These are phyloP conservation scores for Maconellicoccus hirsutus DNA, from an alignment of 1,140 invertebrate species.

Conservation along the genomic window DNA sequence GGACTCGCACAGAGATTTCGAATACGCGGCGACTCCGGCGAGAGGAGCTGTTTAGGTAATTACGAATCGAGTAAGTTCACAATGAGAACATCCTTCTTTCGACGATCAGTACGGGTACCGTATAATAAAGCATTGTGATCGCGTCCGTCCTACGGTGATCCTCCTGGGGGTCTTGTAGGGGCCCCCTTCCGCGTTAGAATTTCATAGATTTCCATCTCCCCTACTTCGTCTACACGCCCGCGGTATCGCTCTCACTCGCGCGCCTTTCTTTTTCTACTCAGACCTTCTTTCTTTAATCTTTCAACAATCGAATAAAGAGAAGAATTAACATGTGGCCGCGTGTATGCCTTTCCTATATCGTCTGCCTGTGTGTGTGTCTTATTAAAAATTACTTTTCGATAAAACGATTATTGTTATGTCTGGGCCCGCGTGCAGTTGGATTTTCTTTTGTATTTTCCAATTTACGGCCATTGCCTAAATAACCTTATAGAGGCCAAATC, in stretches of 20 bases:
- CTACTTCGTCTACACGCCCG: not conserved
- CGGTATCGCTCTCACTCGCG: not conserved
- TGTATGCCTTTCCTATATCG: no score
- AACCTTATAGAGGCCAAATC: no score
- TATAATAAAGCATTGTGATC: conserved; percentile 13
- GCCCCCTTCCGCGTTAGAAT: conserved; percentile 13
- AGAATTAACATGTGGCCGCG: not conserved
- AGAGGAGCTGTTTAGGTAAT: conserved; percentile 7
- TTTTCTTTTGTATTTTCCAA: not conserved
- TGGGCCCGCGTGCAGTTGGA: not conserved
- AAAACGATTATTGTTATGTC: not conserved
- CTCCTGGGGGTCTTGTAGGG: conserved; percentile 13
- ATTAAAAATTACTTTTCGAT: conserved; percentile 22
- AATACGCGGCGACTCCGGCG: not conserved
- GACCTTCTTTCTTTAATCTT: not conserved
- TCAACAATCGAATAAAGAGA: conserved; percentile 17
- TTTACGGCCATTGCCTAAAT: not conserved
- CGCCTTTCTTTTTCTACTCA: not conserved
- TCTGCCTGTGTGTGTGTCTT: not conserved
- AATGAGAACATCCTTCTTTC: not conserved
- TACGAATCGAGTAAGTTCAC: conserved; percentile 20
- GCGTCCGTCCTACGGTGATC: conserved; percentile 17
- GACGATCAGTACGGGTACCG: not conserved
- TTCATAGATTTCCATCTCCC: not conserved
- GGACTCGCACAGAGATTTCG: not conserved